Evolutionary conservation across 2,113 vertebrate genomes (phyloP), one percentile per base, ranked within the genome.

Genomic region (Cryptotis parvus): DNA sequence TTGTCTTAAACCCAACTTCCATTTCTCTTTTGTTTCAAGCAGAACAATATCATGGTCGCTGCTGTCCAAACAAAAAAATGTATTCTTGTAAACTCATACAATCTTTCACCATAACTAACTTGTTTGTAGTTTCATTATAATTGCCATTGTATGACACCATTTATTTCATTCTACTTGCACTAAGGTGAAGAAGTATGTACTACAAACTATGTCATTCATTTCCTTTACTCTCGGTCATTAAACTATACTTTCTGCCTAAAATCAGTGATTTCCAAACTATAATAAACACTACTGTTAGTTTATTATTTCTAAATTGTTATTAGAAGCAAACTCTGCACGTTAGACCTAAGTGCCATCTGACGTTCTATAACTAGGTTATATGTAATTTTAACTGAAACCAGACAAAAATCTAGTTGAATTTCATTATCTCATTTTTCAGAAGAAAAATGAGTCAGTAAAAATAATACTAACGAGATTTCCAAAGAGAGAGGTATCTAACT

Each of bases 281-380:
- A 16, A 52, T 37, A 39, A 39, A 58, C 24, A 65, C 6, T 79
- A 39, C 52, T 70, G 20, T 4, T n/a, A 29, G 2, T 16, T 45
- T 90, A 70, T 63, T 39, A 81, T 39, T 66, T 15, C 11, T 20
- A 92, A 90, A 85, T 79, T 94, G 26, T 14, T 72, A 80, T 33
- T 20, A 75, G 27, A 83, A 81, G 27, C 9, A 69, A 63, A 27
- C 2, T 65, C 14, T 70, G 61, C 39, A 58, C 55, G 27, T 26
- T 39, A 74, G 65, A 72, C n/a, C 88, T 77, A 37, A 91, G 26
- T 43, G 0, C 8, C 29, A 70, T 55, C 66, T 75, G 27, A 22
- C 58, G 90, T 35, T 94, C 11, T 90, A 20, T 52, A 84, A 58
- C 70, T 93, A 79, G 11, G 78, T 76, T n/a, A 35, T n/a, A 41